A percentile compares a stretch with the other conserved stretches of the same genome.
phyloP scores from a whole-genome alignment of 1,140 invertebrate species.

The Geopemphigus sp. region DNA sequence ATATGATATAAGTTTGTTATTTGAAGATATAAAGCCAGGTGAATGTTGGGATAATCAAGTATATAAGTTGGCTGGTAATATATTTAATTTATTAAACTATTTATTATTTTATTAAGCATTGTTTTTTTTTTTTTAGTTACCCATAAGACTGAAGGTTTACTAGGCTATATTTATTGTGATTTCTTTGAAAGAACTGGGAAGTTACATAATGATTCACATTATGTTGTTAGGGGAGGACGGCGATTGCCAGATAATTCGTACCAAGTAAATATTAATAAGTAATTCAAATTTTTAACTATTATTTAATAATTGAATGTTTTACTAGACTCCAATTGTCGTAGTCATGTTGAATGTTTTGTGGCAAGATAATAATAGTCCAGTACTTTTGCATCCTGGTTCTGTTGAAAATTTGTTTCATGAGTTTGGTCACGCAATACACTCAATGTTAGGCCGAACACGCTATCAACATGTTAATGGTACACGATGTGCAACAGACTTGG shows the following conservation, averaged over 20 bases:
- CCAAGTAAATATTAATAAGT: slow-evolving; percentile 60
- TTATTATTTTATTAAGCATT: not conserved
- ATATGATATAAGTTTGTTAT: slow-evolving; percentile 75
- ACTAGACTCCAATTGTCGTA: slow-evolving; percentile 86
- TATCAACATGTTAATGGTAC: slow-evolving; percentile 98
- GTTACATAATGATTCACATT: slow-evolving; percentile 96
- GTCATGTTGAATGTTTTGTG: slow-evolving; percentile 84
- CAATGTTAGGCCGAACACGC: slow-evolving; percentile 90
- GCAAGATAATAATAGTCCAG: slow-evolving; percentile 72
- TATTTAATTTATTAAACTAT: not conserved
- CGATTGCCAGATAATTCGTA: slow-evolving; percentile 76
- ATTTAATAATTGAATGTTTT: slow-evolving; percentile 50
- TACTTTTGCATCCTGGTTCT: slow-evolving; percentile 75
- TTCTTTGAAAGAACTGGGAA: slow-evolving; percentile 88
- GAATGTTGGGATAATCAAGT: slow-evolving; percentile 85
- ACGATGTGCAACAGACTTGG: slow-evolving; percentile 94
- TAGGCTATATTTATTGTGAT: slow-evolving; percentile 98
- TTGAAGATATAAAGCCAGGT: slow-evolving; percentile 68
- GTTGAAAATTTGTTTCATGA: slow-evolving; percentile 98
- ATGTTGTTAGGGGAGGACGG: slow-evolving; percentile 94
- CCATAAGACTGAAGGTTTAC: slow-evolving; percentile 71
- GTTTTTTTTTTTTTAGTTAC: slow-evolving; percentile 58
- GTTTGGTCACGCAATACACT: slow-evolving; percentile 99
- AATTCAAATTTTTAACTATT: slow-evolving; percentile 31
- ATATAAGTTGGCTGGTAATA: slow-evolving; percentile 75